Evolutionary conservation across 2,797 vertebrate genomes (phyloP).

Genomic region (Valencia hispanica): DNA sequence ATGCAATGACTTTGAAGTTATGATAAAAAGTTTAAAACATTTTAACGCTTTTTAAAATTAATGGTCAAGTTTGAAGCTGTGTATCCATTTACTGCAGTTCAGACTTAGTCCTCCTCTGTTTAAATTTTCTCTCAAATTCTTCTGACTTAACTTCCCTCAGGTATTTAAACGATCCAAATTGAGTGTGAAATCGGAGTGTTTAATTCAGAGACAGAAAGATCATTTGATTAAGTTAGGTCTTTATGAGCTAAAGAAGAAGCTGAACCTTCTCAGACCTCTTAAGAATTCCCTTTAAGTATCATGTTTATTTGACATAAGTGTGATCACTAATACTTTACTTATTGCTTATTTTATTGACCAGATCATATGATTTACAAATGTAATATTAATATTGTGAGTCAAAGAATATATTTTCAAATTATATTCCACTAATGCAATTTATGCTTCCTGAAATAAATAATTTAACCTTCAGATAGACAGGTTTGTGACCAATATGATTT

Average conservation of each 20-base stretch:
- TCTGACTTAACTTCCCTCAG: too few species aligned
- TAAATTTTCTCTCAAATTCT: too few species aligned
- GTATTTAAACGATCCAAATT: too few species aligned
- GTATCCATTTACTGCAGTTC: too few species aligned
- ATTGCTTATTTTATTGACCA: background rate
- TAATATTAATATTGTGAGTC: background rate
- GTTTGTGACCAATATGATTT: background rate
- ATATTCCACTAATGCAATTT: too few species aligned
- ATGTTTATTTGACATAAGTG: background rate
- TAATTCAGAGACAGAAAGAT: too few species aligned
- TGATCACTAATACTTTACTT: background rate
- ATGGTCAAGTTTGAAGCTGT: too few species aligned
- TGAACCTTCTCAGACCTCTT: background rate
- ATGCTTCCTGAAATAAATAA: background rate
- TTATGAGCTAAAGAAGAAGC: background rate
- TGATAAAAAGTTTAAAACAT: too few species aligned
- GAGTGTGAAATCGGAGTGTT: too few species aligned
- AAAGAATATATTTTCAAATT: background rate
- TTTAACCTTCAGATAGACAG: background rate
- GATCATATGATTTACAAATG: background rate
- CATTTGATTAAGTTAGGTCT: background rate
- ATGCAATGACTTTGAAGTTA: too few species aligned
- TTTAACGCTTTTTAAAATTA: too few species aligned
- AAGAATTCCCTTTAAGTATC: background rate
- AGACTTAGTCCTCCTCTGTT: too few species aligned